Evolutionary conservation across 2,888 invertebrate species (phyloP), one percentile per base, ranked within the genome.

Genomic region (Lithophane socia): DNA sequence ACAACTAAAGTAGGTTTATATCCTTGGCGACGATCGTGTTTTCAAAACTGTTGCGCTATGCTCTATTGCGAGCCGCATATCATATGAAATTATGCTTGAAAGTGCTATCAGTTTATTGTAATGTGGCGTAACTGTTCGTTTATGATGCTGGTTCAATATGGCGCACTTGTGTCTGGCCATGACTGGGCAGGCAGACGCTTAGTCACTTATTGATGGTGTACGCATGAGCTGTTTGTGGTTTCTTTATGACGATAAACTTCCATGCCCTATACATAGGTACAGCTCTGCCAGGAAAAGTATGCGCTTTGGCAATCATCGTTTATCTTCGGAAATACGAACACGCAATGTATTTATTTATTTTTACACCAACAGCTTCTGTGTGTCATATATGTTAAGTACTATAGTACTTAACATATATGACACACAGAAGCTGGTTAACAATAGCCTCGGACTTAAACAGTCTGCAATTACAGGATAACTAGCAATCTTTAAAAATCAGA

Each of bases 1-100:
- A 76, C 63, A 61, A 37, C 44, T 71, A n/a, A 78, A 83, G 67
- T 82, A 71, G 83, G 73, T 73, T 82, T 74, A 82, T 68, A 67
- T 58, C 63, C 37, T 74, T 74, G 78, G 73, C 82, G 52, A 64
- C 49, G 47, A 44, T 24, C 58, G 37, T 2, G 78, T 67, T 64
- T 54, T 60, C 42, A 60, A 71, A 67, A 74, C 54, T 49, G 67
- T 37, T 58, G 24, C 29, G 68, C 29, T 70, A 49, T 61, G 66
- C 47, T 12, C 13, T 60, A 68, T 42, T 16, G 52, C 47, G 13
- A 29, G 47, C 42, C 44, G n/a, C 29, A 67, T 56, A 67, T 78
- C 47, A 67, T n/a, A 54, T 60, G 71, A 56, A 82, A 74, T 74
- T 71, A 67, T 37, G 82, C 83, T 78, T 78, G 67, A 74, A 83